Evolutionary conservation across 2,113 vertebrate genomes (phyloP).

Genomic region (Thinocorus orbignyianus): DNA sequence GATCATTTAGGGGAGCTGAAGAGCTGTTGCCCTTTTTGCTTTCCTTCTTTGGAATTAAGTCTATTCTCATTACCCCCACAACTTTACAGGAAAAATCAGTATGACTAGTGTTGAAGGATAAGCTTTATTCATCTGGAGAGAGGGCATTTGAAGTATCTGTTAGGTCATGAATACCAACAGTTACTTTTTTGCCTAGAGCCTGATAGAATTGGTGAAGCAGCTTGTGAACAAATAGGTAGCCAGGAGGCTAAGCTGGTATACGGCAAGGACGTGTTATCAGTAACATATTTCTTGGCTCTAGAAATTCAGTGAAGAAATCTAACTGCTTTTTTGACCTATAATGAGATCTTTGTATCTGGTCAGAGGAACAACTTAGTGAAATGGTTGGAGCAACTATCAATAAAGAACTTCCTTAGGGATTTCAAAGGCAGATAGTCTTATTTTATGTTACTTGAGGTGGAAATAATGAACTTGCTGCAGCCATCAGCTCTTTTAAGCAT

Average conservation of each 20-base stretch:
- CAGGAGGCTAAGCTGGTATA: neutral
- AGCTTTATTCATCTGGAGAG: neutral
- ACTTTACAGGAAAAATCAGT: neutral
- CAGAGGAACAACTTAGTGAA: neutral
- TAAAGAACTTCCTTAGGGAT: neutral
- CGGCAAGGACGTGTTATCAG: neutral
- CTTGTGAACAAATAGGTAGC: neutral
- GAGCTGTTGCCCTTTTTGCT: neutral
- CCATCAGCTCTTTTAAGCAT: neutral
- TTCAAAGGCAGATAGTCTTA: neutral
- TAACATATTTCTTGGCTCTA: neutral
- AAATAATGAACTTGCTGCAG: conserved; percentile 20
- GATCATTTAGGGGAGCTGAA: neutral
- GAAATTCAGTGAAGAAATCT: neutral
- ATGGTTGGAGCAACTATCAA: neutral
- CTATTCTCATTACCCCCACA: neutral
- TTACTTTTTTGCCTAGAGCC: neutral
- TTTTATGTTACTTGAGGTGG: neutral
- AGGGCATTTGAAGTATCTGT: neutral
- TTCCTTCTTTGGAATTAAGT: neutral
- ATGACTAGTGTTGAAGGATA: neutral
- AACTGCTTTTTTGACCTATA: neutral
- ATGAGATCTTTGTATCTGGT: neutral
- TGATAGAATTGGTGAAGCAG: neutral
- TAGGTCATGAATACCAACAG: neutral